Base-by-base conservation (phyloP, 2,888 invertebrate species). In the Incurvaria masculella region DNA sequence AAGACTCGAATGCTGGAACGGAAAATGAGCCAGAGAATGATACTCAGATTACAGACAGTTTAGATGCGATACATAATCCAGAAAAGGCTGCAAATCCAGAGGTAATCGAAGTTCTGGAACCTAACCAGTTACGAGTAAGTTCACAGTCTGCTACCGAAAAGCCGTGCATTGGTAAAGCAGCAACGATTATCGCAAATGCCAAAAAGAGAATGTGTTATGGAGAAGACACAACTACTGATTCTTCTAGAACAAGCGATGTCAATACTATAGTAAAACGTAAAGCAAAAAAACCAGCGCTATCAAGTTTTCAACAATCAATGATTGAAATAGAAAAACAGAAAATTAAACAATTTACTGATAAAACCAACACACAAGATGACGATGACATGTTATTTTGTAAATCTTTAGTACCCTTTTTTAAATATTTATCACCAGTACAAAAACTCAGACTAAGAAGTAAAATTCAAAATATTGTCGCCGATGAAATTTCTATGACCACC, bases 381-480 rank as follows among this genome's bases (percentile, higher is more conserved):
- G 41, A 41, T 17, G 41, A 41, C 41, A 41, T 41, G 41, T 41
- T 41, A 18, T 41, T 41, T 18, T 41, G n/a, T 17, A 41, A 41
- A 41, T 41, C 41, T 17, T 41, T 41, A 18, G 41, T 18, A 18
- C 41, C 41, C n/a, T 41, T 17, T 41, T 41, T 41, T 18, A 41
- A 41, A 18, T 41, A 41, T 41, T 52, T 50, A 48, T 46, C 48
- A 41, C 50, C 50, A 40, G 50, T 50, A 44, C 48, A 50, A 46
- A 50, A 50, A 50, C 48, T 50, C 43, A 50, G 48, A 50, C 42
- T 48, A 33, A 48, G 40, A 48, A 49, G 23, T 46, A 44, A 45
- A 46, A 46, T 51, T 46, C 50, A 51, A 46, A 41, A 11, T 50
- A 42, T 47, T 45, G 47, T 50, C 42, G 50, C 47, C 40, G 50